phyloP scores from a whole-genome alignment of 2,797 vertebrate species.

The Nannoperca obscura region DNA sequence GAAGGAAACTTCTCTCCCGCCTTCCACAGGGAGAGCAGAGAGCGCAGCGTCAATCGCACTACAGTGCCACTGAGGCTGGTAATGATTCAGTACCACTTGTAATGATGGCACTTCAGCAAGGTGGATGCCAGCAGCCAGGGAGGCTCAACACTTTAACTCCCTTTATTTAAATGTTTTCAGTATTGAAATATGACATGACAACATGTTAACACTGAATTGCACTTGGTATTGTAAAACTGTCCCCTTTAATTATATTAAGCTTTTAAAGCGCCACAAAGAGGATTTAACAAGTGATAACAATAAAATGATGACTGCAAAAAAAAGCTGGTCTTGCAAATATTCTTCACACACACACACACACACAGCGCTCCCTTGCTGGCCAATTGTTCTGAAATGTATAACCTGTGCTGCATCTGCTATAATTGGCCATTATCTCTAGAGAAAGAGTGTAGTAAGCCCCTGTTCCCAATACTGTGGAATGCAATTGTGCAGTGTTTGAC shows the following conservation, averaged over 20 bases:
- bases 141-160: background rate
- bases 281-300: constrained; percentile 1
- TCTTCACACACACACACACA: constrained; percentile 10
- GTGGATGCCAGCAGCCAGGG: constrained; percentile 5
- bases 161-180: background rate
- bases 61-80: constrained; percentile 11
- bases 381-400: constrained; percentile 58
- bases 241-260: background rate
- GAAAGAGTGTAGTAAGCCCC: constrained; percentile 37
- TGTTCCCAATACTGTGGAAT: constrained; percentile 41
- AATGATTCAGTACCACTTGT: constrained; percentile 29
- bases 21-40: background rate
- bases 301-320: background rate
- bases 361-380: constrained; percentile 40
- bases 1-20: background rate
- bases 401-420: constrained; percentile 70
- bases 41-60: constrained; percentile 23
- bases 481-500: constrained; percentile 25
- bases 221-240: background rate
- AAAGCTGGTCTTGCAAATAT: constrained; percentile 20
- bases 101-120: constrained; percentile 26
- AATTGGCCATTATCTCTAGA: constrained; percentile 78
- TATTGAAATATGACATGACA: no score
- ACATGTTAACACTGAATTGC: background rate
- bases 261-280: background rate